Conservation (phyloP, 2,888 invertebrate genomes). For the Ornithoptera priamus region DNA sequence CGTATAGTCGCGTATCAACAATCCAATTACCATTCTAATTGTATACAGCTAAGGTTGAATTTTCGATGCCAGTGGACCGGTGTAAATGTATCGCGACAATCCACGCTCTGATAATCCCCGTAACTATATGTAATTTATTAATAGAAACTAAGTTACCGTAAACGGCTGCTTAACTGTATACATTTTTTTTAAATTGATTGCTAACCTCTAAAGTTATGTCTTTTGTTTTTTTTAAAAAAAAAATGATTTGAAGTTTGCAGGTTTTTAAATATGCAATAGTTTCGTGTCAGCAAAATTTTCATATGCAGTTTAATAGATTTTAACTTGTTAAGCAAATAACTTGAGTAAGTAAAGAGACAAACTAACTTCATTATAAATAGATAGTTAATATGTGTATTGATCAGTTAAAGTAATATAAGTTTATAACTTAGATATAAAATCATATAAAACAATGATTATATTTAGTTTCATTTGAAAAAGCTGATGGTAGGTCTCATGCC, state of each 20-base stretch:
- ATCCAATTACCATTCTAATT: conserved; percentile 8
- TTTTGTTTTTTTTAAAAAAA: neutral
- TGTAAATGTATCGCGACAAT: conserved; percentile 33
- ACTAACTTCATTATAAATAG: too few relatives aligned
- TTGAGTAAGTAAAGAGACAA: neutral
- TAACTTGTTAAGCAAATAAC: neutral
- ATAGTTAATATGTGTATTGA: too few relatives aligned
- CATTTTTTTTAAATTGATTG: conserved; percentile 22
- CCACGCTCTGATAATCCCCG: conserved; percentile 35
- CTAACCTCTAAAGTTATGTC: conserved; percentile 8
- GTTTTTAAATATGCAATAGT: neutral
- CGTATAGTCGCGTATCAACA: neutral
- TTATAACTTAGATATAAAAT: too few relatives aligned
- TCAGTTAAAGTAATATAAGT: too few relatives aligned
- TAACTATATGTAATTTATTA: conserved; percentile 29
- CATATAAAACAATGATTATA: too few relatives aligned
- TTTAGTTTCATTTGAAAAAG: too few relatives aligned
- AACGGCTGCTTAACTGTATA: conserved; percentile 21
- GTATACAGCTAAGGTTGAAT: conserved; percentile 6
- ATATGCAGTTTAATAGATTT: neutral
- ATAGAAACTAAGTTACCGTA: conserved; percentile 30
- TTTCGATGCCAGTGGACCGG: neutral
- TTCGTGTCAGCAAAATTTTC: neutral
- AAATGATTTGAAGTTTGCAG: neutral
- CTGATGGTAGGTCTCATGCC: too few relatives aligned